phyloP scores from a whole-genome alignment of 2,888 invertebrate species.

The Eudasyphora cyanicolor region DNA sequence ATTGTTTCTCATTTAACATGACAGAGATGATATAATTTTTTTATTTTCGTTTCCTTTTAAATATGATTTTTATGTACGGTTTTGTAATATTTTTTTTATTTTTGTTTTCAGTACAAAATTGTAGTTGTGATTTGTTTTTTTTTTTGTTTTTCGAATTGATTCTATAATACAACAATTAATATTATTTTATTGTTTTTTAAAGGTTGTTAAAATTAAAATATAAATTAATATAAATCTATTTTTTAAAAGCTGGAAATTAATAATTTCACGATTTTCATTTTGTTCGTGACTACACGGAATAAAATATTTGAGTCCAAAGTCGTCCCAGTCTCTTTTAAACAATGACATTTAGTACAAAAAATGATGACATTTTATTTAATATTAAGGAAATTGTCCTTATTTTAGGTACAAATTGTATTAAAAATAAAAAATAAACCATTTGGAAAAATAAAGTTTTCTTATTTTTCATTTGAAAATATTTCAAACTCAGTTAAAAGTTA shows the following conservation, averaged over 20 bases:
- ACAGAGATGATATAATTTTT: conserved; percentile 51
- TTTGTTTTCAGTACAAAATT: conserved; percentile 36
- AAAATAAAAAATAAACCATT: too few species aligned
- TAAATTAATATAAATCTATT: background rate
- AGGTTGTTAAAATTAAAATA: conserved; percentile 4
- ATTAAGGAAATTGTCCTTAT: too few species aligned
- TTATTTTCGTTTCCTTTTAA: conserved; percentile 44
- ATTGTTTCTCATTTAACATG: conserved; percentile 54
- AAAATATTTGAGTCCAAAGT: too few species aligned
- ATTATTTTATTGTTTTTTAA: conserved; percentile 36
- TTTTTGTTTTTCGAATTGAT: conserved; percentile 48
- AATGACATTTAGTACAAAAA: too few species aligned
- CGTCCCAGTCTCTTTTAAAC: too few species aligned
- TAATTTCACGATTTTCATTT: too few species aligned
- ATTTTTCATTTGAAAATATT: too few species aligned
- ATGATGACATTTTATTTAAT: too few species aligned
- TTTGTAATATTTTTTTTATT: conserved; percentile 38
- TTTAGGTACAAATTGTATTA: too few species aligned
- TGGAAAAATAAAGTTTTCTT: too few species aligned
- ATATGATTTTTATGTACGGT: conserved; percentile 41
- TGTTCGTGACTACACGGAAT: too few species aligned
- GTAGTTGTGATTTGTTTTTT: conserved; percentile 32
- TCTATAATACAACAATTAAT: conserved; percentile 59
- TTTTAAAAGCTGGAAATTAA: background rate
- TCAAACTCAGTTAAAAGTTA: too few species aligned